These are phyloP conservation scores for Melanotaenia pygmaea DNA, from an alignment of 2,797 vertebrate species.

Conservation along the genomic window DNA sequence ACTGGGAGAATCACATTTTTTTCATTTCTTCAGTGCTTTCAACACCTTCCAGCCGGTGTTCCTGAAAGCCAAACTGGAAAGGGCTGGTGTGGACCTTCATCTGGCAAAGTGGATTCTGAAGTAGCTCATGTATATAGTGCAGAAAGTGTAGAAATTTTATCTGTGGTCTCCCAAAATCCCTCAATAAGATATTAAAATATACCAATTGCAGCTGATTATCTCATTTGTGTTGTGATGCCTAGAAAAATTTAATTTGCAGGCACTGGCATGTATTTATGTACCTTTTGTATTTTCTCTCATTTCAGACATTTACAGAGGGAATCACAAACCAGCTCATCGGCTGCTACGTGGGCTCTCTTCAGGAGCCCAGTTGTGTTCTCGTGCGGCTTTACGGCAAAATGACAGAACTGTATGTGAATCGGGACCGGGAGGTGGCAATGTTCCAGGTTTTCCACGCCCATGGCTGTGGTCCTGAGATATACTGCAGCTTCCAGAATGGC, in stretches of 20 bases:
- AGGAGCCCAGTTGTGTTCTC: slow-evolving; percentile 74
- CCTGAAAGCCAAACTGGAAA: too few species aligned
- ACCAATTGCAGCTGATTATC: background rate
- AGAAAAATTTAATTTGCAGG: too few species aligned
- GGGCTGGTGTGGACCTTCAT: too few species aligned
- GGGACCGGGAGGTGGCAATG: slow-evolving; percentile 80
- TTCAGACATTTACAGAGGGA: slow-evolving; percentile 84
- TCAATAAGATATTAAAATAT: background rate
- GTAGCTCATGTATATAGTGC: too few species aligned
- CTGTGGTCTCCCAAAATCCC: background rate
- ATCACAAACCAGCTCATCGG: slow-evolving; percentile 85
- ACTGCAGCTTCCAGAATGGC: slow-evolving; percentile 85
- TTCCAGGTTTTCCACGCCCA: slow-evolving; percentile 78
- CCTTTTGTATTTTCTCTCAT: background rate
- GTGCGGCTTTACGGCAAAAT: slow-evolving; percentile 81
- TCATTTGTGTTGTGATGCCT: too few species aligned
- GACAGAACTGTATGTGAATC: slow-evolving; percentile 83
- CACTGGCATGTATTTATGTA: background rate
- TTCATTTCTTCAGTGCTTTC: too few species aligned
- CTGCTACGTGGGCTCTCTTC: slow-evolving; percentile 75
- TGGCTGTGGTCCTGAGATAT: slow-evolving; percentile 81
- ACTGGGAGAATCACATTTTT: too few species aligned
- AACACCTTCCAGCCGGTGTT: too few species aligned
- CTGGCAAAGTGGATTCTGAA: too few species aligned
- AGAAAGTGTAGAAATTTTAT: background rate